A percentile compares a stretch with the other conserved stretches of the same genome.
phyloP scores from a whole-genome alignment of 2,113 vertebrate species.

The Neomonachus schauinslandi region DNA sequence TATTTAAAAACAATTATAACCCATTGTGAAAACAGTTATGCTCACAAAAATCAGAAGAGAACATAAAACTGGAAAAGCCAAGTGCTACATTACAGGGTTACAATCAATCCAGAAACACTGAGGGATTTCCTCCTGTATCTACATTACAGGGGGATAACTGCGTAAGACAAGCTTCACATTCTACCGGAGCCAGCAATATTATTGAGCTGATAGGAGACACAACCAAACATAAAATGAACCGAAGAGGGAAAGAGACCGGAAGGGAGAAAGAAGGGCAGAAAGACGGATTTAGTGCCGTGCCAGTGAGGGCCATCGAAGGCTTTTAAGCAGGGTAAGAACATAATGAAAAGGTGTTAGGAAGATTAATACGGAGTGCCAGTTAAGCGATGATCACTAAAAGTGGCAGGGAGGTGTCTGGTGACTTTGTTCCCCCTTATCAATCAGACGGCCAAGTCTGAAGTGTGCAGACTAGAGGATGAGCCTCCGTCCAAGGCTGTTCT shows the following conservation, averaged over 20 bases:
- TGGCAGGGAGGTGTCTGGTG: neutral
- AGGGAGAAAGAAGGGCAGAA: neutral
- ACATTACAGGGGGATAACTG: neutral
- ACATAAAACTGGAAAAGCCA: slow-evolving; percentile 24
- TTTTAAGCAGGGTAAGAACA: neutral
- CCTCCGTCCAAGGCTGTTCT: neutral
- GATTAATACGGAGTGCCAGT: slow-evolving; percentile 30
- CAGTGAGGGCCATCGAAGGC: neutral
- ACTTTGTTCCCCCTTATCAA: neutral
- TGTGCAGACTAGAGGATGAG: neutral
- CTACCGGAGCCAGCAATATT: neutral
- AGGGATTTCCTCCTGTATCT: slow-evolving; percentile 12
- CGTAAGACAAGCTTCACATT: neutral
- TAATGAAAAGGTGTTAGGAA: slow-evolving; percentile 62
- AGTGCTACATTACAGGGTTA: slow-evolving; percentile 21
- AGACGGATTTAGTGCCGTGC: neutral
- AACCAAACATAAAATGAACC: slow-evolving; percentile 19
- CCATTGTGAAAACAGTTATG: neutral
- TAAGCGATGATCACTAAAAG: slow-evolving; percentile 35
- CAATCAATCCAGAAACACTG: neutral
- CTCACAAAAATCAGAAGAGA: slow-evolving; percentile 13
- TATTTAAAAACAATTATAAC: neutral
- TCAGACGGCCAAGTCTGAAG: neutral
- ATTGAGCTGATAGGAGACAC: neutral
- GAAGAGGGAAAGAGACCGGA: slow-evolving; percentile 32